Evolutionary conservation across 2,888 invertebrate genomes (phyloP).

Genomic region (Conops quadrifasciatus): DNA sequence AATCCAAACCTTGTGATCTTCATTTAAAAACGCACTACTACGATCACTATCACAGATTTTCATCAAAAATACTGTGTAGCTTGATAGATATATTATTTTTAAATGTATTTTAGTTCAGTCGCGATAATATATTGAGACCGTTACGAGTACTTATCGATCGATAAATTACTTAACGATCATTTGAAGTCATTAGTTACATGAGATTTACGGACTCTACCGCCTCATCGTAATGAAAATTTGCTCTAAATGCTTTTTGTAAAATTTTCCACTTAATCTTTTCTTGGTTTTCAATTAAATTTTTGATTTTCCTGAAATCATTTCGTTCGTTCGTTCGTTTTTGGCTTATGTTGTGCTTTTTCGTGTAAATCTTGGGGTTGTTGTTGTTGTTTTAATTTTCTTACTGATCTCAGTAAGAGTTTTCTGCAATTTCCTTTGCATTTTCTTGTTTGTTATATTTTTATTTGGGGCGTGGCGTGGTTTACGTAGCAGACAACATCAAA

Average conservation of each 20-base stretch:
- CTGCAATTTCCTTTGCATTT: not conserved
- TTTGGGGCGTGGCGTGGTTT: not conserved
- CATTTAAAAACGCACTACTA: no score
- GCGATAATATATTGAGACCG: not conserved
- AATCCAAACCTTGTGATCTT: no score
- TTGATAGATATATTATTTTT: no score
- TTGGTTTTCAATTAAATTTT: conserved; percentile 15
- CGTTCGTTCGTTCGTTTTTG: not conserved
- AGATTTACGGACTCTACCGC: not conserved
- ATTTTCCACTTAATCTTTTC: conserved; percentile 23
- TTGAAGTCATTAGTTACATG: not conserved
- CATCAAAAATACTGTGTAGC: no score
- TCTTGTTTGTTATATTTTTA: not conserved
- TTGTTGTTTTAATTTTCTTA: not conserved
- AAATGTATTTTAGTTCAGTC: no score
- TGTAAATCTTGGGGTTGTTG: no score
- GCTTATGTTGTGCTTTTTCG: no score
- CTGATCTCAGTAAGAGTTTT: no score
- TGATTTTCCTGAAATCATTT: not conserved
- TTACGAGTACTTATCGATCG: not conserved
- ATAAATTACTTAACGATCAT: not conserved
- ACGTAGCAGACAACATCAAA: no score
- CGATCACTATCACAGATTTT: no score
- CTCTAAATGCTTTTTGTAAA: conserved; percentile 2
- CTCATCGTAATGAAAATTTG: conserved; percentile 8